A percentile compares a stretch with the other conserved stretches of the same genome.
phyloP scores from a whole-genome alignment of 37 sponge, comb jelly and placozoan genomes.

The Ianthella basta region DNA sequence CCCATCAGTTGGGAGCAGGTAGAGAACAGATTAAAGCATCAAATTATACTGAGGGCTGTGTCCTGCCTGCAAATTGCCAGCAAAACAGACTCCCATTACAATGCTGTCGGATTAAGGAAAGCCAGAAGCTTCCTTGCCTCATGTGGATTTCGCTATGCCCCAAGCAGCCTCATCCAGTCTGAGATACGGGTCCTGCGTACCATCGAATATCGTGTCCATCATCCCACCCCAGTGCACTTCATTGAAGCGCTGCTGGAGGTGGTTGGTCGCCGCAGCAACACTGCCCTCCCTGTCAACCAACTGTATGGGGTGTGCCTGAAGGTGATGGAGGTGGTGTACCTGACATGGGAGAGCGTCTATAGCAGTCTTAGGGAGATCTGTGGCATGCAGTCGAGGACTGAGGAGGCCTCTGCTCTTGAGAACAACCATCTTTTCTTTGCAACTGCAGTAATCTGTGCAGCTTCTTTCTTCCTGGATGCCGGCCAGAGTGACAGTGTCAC shows the following conservation, averaged over 20 bases:
- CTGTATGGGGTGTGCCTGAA: conserved; percentile 67
- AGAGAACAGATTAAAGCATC: conserved; percentile 76
- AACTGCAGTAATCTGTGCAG: conserved; percentile 61
- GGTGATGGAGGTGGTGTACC: conserved; percentile 59
- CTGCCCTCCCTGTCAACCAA: conserved; percentile 53
- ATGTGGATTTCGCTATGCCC: conserved; percentile 78
- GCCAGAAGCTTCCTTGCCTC: conserved; percentile 50
- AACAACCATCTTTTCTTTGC: conserved; percentile 59
- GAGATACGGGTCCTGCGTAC: conserved; percentile 86
- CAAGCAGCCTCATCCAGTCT: conserved; percentile 81
- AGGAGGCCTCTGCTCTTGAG: conserved; percentile 36
- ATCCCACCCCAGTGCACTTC: conserved; percentile 61
- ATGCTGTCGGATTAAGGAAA: conserved; percentile 47
- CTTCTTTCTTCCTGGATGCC: conserved; percentile 66
- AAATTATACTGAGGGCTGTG: conserved; percentile 73
- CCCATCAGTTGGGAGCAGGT: conserved; percentile 71
- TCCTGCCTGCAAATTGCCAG: conserved; percentile 87
- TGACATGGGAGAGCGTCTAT: conserved; percentile 16
- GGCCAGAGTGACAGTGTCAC: conserved; percentile 51
- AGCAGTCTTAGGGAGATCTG: not conserved
- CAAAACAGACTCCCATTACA: conserved; percentile 85
- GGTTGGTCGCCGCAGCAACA: conserved; percentile 37
- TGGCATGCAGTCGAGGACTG: not conserved
- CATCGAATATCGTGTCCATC: conserved; percentile 55
- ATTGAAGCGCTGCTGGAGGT: conserved; percentile 77